A percentile compares a stretch with the other conserved stretches of the same genome.
These are phyloP conservation scores for Delphinapterus leucas DNA, from an alignment of 2,113 vertebrate species.

Conservation along the genomic window DNA sequence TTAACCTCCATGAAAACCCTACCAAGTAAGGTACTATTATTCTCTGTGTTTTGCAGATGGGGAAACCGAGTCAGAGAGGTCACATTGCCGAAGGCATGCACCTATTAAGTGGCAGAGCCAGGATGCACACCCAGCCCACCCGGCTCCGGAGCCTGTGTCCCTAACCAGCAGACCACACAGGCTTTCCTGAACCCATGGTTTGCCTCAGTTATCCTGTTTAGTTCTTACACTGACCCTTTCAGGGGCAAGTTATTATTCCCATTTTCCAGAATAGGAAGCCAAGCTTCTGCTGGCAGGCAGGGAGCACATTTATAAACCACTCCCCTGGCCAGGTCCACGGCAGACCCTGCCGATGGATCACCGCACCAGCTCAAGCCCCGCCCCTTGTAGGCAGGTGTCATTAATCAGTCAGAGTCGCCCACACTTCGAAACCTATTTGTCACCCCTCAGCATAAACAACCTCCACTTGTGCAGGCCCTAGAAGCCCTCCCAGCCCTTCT, in stretches of 20 bases:
- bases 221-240: neutral
- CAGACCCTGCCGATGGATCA: neutral
- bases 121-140: neutral
- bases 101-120: too few species aligned
- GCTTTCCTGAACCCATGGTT: neutral
- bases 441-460: neutral
- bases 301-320: accelerated
- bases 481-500: neutral
- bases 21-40: neutral
- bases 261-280: neutral
- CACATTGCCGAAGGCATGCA: neutral
- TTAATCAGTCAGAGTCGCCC: neutral
- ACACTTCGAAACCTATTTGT: neutral
- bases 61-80: neutral
- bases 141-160: accelerated
- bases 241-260: neutral
- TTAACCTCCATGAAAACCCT: neutral
- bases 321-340: accelerated
- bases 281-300: neutral
- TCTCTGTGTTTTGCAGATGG: neutral
- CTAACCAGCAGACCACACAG: neutral
- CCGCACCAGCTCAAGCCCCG: neutral
- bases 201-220: neutral
- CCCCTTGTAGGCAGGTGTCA: neutral
- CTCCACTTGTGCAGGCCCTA: neutral